These are phyloP conservation scores for Apis mellifera DNA, from an alignment of 1,140 invertebrate genomes.

Conservation along the genomic window DNA sequence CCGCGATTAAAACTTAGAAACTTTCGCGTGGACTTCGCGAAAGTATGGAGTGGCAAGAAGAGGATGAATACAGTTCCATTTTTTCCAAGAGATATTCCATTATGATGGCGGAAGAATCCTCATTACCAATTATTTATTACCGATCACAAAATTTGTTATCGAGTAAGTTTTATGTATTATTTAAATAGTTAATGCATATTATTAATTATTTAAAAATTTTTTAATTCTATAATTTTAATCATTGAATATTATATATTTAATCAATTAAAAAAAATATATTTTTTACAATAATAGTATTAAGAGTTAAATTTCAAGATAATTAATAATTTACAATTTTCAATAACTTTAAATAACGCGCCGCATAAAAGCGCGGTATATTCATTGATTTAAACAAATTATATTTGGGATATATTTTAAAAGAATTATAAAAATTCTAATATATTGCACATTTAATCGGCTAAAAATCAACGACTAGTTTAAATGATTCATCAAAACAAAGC, in stretches of 20 bases:
- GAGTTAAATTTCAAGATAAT: not conserved
- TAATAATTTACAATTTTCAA: not conserved
- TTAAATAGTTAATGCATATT: not conserved
- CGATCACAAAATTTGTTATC: conserved; percentile 26
- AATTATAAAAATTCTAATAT: not conserved
- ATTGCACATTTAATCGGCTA: not conserved
- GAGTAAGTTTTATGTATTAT: conserved; percentile 36
- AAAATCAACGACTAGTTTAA: conserved; percentile 4
- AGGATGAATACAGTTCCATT: conserved; percentile 2
- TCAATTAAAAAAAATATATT: not conserved
- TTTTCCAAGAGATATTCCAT: conserved; percentile 20
- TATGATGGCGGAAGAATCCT: conserved; percentile 29
- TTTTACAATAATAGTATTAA: not conserved
- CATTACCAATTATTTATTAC: conserved; percentile 30
- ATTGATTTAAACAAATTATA: not conserved
- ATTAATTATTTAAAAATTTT: not conserved
- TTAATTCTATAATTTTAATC: not conserved
- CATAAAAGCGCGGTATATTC: conserved; percentile 9
- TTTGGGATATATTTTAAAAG: not conserved
- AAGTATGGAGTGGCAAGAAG: conserved; percentile 28
- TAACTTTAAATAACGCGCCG: conserved; percentile 17
- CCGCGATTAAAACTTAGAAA: conserved; percentile 38
- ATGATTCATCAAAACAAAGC: not conserved
- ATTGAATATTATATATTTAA: not conserved
- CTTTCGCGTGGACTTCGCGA: not conserved